Evolutionary conservation across 2,797 vertebrate genomes (phyloP), one percentile per base, ranked within the genome.

Genomic region (Gallinago nigripennis): DNA sequence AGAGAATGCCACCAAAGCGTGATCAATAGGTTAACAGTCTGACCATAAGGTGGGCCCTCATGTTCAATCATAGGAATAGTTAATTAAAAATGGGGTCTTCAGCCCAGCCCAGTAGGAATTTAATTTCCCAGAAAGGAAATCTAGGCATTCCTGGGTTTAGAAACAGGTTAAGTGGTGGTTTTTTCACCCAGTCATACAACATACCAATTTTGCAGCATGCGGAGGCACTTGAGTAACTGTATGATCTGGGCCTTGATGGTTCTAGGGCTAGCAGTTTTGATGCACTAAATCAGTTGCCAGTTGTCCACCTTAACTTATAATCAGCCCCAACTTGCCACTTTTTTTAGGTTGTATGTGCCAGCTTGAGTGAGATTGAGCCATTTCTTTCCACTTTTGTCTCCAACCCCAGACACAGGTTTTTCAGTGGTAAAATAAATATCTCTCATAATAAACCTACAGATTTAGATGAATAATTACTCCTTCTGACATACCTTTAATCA

Each of bases 401-500:
- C 37, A 30, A 48, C 68, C 28, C 5, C 50, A 85, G 43, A 61
- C 25, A 60, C 20, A 75, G 8, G 3, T 30, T 75, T 87, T 78
- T 41, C 45, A 39, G 12, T 45, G 46, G 35, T n/a, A 61, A 68
- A 63, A 48, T 28, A 77, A 75, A 82, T 28, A 21, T 41, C 51
- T 48, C 63, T 61, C 28, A 51, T 35, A 50, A 68, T 33, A 94
- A 75, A 46, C 35, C 31, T 85, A 60, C 31, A 78, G 56, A 78
- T 71, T 81, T n/a, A 58, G 37, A 79, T 43, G n/a, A 79, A 60
- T 88, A 95, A 95, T 95, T 94, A 92, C 16, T 77, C 27, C 72
- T 91, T 96, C 69, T 94, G 92, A 95, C 86, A 66, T 90, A 79
- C 14, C 41, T 96, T 96, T 96, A 90, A 96, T 96, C 84, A 93